Evolutionary conservation across 1,140 invertebrate genomes (phyloP), one percentile per base, ranked within the genome.

Genomic region (Calephelis virginiensis): DNA sequence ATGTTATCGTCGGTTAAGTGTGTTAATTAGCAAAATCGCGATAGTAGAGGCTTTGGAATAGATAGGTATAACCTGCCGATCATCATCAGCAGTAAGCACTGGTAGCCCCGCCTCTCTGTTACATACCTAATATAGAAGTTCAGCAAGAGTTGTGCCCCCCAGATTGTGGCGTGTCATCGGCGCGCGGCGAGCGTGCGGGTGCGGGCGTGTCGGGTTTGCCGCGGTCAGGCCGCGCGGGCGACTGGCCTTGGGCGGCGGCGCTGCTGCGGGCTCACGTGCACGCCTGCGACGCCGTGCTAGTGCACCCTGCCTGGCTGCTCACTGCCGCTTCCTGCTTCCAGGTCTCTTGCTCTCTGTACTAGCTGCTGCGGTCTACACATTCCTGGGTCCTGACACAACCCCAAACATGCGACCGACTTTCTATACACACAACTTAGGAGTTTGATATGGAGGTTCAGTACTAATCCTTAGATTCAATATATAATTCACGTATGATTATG

Each of bases 301-400:
- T 93, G 28, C 94, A 96, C 8, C 92, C 94, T 0, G 94, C 94
- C 66, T 98, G 97, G 97, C 92, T 98, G 0, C 89, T 97, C 28
- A 97, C 97, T 12, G 97, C 96, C 0, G 94, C 96, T n/a, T 96
- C 96, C 1, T 98, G 97, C 82, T 98, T 98, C 80, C 95, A 97
- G 90, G 95, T 91, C 66, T 50, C 9, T n/a, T 61, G 7, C 14
- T 37, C 28, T 13, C 8, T 7, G 45, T 14, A 48, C 13, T 11
- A 7, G 47, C n/a, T 37, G 28, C 28, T 28, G 28, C 28, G 28
- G 28, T 28, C 28, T 28, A 2, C 28, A 28, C 5, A 28, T 4
- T 28, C 28, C n/a, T n/a, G n/a, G n/a, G n/a, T n/a, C n/a, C n/a
- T 3, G 17, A 17, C 17, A 28, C 5, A 28, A 28, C 28, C 28